Evolutionary conservation across 2,113 vertebrate genomes (phyloP).

Genomic region (Cyrtonyx montezumae): DNA sequence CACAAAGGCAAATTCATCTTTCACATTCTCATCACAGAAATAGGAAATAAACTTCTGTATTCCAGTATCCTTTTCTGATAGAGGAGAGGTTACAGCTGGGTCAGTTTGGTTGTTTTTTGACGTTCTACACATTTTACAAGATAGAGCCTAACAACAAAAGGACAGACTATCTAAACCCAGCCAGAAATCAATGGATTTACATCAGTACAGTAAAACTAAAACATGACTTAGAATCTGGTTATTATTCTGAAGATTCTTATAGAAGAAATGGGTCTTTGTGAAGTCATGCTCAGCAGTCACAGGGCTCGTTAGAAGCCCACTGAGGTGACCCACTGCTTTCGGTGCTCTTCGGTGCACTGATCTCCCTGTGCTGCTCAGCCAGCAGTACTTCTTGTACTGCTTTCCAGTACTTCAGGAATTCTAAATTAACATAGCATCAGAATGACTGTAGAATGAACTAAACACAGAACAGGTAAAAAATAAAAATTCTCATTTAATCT

Average conservation of each 20-base stretch:
- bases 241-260: constrained; percentile 6
- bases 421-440: not conserved
- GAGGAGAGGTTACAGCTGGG: not conserved
- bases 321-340: constrained; percentile 16
- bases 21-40: not conserved
- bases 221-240: constrained; percentile 10
- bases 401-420: not conserved
- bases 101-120: not conserved
- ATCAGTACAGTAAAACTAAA: constrained; percentile 28
- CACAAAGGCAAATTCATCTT: constrained; percentile 42
- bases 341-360: constrained; percentile 22
- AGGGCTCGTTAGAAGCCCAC: constrained; percentile 24
- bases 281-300: constrained; percentile 44
- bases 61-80: not conserved
- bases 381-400: not conserved
- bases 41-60: constrained; percentile 19
- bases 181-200: constrained; percentile 24
- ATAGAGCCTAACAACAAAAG: constrained; percentile 18
- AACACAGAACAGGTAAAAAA: not conserved
- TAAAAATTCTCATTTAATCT: not conserved
- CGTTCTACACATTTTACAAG: not conserved
- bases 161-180: constrained; percentile 26
- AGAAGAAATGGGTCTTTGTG: constrained; percentile 50
- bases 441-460: not conserved
- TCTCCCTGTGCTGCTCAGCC: not conserved